A percentile compares a stretch with the other conserved stretches of the same genome.
Evolutionary conservation across 2,888 invertebrate genomes (phyloP).

Genomic region (Epinotia ramella): DNA sequence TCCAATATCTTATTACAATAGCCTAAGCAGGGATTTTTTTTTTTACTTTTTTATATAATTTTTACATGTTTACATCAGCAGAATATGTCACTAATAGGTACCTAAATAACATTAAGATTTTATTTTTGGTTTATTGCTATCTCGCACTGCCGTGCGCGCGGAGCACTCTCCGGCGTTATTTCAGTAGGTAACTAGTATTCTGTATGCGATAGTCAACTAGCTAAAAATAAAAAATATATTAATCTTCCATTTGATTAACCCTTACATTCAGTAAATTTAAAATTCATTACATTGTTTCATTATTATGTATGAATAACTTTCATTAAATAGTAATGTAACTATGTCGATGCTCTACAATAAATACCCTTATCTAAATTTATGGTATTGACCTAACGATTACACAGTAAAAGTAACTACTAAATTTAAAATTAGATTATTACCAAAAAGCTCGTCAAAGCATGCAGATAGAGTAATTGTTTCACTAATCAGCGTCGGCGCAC

Average conservation of each 20-base stretch:
- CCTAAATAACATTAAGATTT: conserved; percentile 81
- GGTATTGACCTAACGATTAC: conserved; percentile 82
- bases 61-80: conserved; percentile 82
- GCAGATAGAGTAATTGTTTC: conserved; percentile 82
- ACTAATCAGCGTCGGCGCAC: conserved; percentile 77
- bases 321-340: conserved; percentile 81
- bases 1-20: conserved; percentile 80
- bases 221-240: conserved; percentile 85
- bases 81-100: conserved; percentile 79
- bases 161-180: conserved; percentile 59
- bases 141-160: conserved; percentile 72
- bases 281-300: conserved; percentile 77
- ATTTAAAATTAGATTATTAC: conserved; percentile 84
- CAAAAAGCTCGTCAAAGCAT: conserved; percentile 86
- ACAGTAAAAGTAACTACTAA: conserved; percentile 83
- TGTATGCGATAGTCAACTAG: conserved; percentile 82
- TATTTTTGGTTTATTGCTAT: conserved; percentile 86
- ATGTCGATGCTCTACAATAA: conserved; percentile 82
- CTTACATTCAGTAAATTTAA: conserved; percentile 78
- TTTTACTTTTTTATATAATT: conserved; percentile 76
- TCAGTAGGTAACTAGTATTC: conserved; percentile 73
- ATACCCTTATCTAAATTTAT: conserved; percentile 83
- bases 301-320: conserved; percentile 82
- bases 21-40: conserved; percentile 83
- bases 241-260: conserved; percentile 79